Percentiles rank a stretch among this genome's conserved stretches.
These are phyloP conservation scores for Pelecanus crispus DNA, from an alignment of 2,113 vertebrate genomes.

Conservation along the genomic window DNA sequence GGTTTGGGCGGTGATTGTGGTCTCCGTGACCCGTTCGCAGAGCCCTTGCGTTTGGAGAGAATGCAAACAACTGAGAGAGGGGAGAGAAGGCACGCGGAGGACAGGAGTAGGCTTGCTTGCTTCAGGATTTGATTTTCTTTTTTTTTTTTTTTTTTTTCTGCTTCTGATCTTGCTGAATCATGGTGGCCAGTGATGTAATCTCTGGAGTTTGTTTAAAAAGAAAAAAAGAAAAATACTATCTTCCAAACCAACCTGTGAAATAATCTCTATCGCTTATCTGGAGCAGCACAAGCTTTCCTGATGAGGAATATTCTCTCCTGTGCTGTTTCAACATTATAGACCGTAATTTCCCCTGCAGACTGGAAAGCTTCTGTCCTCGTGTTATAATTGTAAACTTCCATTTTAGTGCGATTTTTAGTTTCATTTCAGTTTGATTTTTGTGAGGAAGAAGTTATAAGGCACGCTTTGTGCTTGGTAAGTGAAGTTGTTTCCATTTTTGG, in stretches of 20 bases:
- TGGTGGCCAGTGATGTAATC: not conserved
- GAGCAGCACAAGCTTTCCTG: not conserved
- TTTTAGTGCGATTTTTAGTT: not conserved
- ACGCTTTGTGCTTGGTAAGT: not conserved
- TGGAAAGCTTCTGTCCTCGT: not conserved
- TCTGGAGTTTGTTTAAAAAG: not conserved
- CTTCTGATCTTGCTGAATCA: not conserved
- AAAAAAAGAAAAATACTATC: not conserved
- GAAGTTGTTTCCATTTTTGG: not conserved
- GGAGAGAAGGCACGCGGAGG: not conserved
- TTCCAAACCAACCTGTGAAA: not conserved
- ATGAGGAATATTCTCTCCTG: not conserved
- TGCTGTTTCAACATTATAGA: not conserved
- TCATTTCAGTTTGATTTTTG: not conserved
- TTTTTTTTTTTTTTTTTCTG: not conserved
- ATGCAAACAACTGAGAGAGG: rapidly evolving
- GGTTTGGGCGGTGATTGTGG: not conserved
- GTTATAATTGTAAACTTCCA: not conserved
- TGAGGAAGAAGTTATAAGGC: not conserved
- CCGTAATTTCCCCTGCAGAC: not conserved
- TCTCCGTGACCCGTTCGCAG: too few species aligned
- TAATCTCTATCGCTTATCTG: not conserved
- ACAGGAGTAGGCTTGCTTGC: not conserved
- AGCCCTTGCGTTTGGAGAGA: not conserved
- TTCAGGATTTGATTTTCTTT: not conserved